These are phyloP conservation scores for Netelia inedita DNA, from an alignment of 2,888 invertebrate genomes.

Conservation along the genomic window DNA sequence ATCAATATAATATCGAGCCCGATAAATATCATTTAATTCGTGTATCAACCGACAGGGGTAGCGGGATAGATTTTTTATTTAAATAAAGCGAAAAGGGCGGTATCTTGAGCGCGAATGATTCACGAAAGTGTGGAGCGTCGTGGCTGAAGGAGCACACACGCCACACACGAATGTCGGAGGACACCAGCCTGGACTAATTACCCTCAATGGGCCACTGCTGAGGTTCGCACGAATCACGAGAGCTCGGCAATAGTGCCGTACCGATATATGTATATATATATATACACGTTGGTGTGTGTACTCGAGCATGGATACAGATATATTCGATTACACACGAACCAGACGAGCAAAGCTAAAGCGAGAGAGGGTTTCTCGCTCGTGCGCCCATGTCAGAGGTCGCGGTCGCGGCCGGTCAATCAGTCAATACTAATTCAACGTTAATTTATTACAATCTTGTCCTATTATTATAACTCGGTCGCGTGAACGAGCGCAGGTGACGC, in stretches of 20 bases:
- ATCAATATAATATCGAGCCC: too few species aligned
- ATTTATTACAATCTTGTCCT: conserved; percentile 81
- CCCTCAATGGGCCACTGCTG: conserved; percentile 76
- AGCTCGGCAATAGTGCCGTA: conserved; percentile 41
- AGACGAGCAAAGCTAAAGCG: conserved; percentile 25
- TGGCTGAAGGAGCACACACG: background rate
- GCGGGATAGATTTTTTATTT: background rate
- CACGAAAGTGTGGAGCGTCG: conserved; percentile 12
- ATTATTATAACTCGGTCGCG: conserved; percentile 73
- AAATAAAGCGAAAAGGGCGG: background rate
- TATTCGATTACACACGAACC: background rate
- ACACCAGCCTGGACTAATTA: conserved; percentile 77
- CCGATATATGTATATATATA: background rate
- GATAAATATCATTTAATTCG: too few species aligned
- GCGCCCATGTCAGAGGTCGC: conserved; percentile 76
- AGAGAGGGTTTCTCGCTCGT: conserved; percentile 46
- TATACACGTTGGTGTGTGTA: conserved; percentile 6
- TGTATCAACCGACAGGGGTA: too few species aligned
- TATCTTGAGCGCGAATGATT: conserved; percentile 11
- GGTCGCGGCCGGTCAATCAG: conserved; percentile 79
- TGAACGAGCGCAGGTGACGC: conserved; percentile 67
- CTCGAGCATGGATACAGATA: conserved; percentile 7
- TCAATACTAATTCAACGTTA: conserved; percentile 82
- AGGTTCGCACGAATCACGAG: conserved; percentile 77
- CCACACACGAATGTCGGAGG: conserved; percentile 36